These are phyloP conservation scores for Typhlichthys subterraneus DNA, from an alignment of 2,797 vertebrate genomes.

Conservation along the genomic window DNA sequence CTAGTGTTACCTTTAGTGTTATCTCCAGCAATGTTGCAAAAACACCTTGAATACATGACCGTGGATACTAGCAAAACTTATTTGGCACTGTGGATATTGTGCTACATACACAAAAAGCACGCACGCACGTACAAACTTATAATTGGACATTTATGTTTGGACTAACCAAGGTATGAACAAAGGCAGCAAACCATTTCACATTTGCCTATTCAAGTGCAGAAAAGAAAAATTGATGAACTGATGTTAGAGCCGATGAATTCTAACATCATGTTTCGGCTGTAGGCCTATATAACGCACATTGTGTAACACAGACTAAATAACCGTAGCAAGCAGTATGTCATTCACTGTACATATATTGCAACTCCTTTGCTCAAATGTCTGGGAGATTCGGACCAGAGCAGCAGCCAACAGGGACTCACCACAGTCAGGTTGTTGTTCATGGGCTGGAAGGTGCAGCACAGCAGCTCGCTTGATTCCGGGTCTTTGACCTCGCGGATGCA, in stretches of 20 bases:
- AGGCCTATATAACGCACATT: no score
- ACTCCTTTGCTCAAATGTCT: not conserved
- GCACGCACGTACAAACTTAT: not conserved
- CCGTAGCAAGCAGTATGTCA: not conserved
- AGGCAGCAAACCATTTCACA: no score
- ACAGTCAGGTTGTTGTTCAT: conserved; percentile 97
- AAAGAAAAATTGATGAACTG: no score
- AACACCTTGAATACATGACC: not conserved
- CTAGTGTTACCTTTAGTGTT: not conserved
- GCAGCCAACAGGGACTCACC: conserved; percentile 72
- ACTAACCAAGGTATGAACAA: no score
- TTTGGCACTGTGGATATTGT: not conserved
- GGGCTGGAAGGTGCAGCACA: conserved; percentile 94
- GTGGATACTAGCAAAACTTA: not conserved
- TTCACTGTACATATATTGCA: not conserved
- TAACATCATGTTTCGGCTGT: no score
- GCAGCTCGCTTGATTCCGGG: conserved; percentile 87
- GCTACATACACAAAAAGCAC: not conserved
- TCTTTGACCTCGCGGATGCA: conserved; percentile 92
- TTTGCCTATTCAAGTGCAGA: no score
- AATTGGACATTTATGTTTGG: no score
- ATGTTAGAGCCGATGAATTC: no score
- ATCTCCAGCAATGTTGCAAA: not conserved
- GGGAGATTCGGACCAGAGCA: not conserved
- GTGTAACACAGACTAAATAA: no score